Percentiles rank a stretch among this genome's conserved stretches.
Evolutionary conservation across 2,797 vertebrate species (phyloP).

Genomic region (Melanotaenia pygmaea): DNA sequence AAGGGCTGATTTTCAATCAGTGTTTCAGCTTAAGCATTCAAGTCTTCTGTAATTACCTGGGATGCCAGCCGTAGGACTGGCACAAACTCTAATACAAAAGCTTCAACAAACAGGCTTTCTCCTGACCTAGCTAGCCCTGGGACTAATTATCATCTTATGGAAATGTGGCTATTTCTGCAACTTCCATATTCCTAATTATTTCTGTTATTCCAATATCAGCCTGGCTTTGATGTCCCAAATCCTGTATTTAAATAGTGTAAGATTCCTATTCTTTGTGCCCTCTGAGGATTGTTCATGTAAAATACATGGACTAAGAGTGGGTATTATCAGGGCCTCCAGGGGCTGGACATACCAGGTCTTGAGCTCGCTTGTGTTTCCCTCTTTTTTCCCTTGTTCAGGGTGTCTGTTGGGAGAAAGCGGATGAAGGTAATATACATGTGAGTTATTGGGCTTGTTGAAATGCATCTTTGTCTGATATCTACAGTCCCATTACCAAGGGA

Average conservation of each 20-base stretch:
- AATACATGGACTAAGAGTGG: conserved; percentile 95
- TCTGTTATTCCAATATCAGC: conserved; percentile 98
- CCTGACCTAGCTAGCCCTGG: conserved; percentile 92
- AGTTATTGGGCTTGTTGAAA: conserved; percentile 58
- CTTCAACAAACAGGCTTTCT: conserved; percentile 76
- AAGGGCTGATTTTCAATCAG: conserved; percentile 64
- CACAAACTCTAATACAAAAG: conserved; percentile 62
- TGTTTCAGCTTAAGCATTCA: conserved; percentile 57
- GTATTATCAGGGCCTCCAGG: conserved; percentile 92
- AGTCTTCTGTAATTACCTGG: conserved; percentile 68
- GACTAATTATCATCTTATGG: conserved; percentile 99
- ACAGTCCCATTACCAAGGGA: conserved; percentile 44
- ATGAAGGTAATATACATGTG: conserved; percentile 54
- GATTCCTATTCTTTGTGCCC: conserved; percentile 93
- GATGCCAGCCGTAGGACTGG: conserved; percentile 61
- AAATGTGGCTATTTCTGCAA: conserved; percentile 97
- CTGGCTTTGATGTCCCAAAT: conserved; percentile 98
- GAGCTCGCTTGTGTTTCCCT: conserved; percentile 59
- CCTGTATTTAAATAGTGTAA: conserved; percentile 98
- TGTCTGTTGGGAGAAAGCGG: conserved; percentile 59
- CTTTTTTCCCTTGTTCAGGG: conserved; percentile 50
- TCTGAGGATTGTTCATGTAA: conserved; percentile 95
- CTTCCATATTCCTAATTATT: conserved; percentile 99
- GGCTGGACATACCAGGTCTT: conserved; percentile 87
- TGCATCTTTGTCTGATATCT: conserved; percentile 70